A percentile compares a stretch with the other conserved stretches of the same genome.
These are phyloP conservation scores for Daptonema setosum DNA, from an alignment of 2,888 invertebrate species.

Conservation along the genomic window DNA sequence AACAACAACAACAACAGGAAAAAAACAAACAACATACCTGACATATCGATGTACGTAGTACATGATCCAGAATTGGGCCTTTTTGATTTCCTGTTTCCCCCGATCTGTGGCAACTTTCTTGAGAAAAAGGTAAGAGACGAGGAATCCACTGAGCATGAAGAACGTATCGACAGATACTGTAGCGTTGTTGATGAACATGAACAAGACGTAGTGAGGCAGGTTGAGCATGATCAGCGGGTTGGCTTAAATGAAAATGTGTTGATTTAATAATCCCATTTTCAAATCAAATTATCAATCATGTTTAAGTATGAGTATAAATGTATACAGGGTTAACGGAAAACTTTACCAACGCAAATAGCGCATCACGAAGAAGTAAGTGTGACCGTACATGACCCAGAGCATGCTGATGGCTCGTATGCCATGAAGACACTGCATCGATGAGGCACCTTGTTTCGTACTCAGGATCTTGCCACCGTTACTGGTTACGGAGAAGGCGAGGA, in stretches of 20 bases:
- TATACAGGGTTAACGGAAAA: too few relatives aligned
- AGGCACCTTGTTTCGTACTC: neutral
- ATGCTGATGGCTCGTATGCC: neutral
- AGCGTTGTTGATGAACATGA: conserved; percentile 24
- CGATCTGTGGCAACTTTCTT: conserved; percentile 13
- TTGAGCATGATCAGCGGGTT: conserved; percentile 5
- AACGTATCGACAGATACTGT: conserved; percentile 26
- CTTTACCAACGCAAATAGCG: too few relatives aligned
- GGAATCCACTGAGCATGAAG: conserved; percentile 23
- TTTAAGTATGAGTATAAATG: too few relatives aligned
- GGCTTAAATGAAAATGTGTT: neutral
- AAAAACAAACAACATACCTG: conserved; percentile 15
- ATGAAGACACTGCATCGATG: neutral
- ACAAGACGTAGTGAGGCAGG: conserved; percentile 20
- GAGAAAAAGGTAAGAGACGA: neutral
- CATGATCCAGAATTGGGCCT: conserved; percentile 13
- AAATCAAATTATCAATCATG: too few relatives aligned
- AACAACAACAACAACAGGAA: too few relatives aligned
- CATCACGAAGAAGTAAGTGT: conserved; percentile 27
- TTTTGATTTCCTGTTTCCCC: neutral
- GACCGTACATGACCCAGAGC: conserved; percentile 38
- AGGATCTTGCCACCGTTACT: neutral
- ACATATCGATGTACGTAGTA: conserved; percentile 22
- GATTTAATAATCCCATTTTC: too few relatives aligned
- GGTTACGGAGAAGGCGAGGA: neutral